phyloP scores from a whole-genome alignment of 1,140 invertebrate genomes.

The Sycophaga agraensis region DNA sequence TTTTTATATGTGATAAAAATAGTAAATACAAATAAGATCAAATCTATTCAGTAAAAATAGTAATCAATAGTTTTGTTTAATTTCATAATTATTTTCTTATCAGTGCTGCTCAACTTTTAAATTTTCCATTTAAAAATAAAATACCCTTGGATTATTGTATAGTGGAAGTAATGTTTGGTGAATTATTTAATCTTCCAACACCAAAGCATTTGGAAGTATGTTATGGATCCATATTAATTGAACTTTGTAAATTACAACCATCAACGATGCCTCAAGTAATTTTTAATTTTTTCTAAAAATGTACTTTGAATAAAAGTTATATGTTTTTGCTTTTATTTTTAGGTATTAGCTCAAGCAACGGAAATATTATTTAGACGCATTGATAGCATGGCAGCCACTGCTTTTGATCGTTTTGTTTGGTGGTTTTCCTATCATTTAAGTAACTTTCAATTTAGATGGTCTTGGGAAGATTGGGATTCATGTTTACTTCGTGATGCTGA shows the following conservation, averaged over 20 bases:
- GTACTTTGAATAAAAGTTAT: neutral
- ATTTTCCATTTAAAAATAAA: conserved; percentile 90
- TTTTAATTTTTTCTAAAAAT: conserved; percentile 7
- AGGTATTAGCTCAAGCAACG: conserved; percentile 91
- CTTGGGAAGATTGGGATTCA: conserved; percentile 94
- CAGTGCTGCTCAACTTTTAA: conserved; percentile 85
- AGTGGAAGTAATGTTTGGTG: conserved; percentile 93
- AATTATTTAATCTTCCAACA: conserved; percentile 90
- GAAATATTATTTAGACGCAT: conserved; percentile 95
- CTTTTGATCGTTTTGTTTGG: conserved; percentile 94
- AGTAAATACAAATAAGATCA: neutral
- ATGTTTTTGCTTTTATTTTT: conserved; percentile 6
- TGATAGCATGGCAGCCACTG: conserved; percentile 94
- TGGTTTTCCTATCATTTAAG: conserved; percentile 99
- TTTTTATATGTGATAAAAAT: neutral
- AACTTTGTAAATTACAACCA: conserved; percentile 95
- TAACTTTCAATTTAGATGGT: conserved; percentile 99
- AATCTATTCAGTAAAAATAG: neutral
- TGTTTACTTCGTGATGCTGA: conserved; percentile 83
- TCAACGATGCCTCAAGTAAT: conserved; percentile 92
- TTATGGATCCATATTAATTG: conserved; percentile 94
- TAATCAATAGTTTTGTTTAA: conserved; percentile 5
- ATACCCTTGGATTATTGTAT: conserved; percentile 98
- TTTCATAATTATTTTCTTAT: conserved; percentile 36
- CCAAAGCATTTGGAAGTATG: conserved; percentile 88